A percentile compares a stretch with the other conserved stretches of the same genome.
phyloP scores from a whole-genome alignment of 1,140 invertebrate species.

The Cydia strobilella region DNA sequence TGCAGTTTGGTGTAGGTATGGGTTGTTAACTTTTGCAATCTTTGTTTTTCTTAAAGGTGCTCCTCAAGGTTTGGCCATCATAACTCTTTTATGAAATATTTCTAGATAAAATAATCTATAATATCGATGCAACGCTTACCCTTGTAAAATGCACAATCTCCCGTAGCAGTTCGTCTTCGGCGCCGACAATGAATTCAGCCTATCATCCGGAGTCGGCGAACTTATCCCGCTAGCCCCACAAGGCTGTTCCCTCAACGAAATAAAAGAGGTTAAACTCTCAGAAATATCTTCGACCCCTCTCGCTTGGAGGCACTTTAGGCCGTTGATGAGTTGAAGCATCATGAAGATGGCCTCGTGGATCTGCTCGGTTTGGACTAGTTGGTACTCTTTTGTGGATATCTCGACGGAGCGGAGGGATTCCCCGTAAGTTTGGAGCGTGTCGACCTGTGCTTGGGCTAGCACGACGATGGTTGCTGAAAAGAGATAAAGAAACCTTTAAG shows the following conservation, averaged over 20 bases:
- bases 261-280: slow-evolving; percentile 83
- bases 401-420: slow-evolving; percentile 79
- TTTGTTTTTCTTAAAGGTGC: no score
- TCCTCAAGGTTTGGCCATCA: no score
- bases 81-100: not conserved
- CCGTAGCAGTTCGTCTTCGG: slow-evolving; percentile 80
- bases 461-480: slow-evolving; percentile 87
- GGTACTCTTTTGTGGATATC: slow-evolving; percentile 76
- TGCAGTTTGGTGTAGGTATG: no score
- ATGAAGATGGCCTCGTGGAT: slow-evolving; percentile 83
- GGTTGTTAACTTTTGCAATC: no score
- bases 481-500: slow-evolving; percentile 38
- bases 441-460: slow-evolving; percentile 84
- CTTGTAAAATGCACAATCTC: slow-evolving; percentile 87
- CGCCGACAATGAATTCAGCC: slow-evolving; percentile 70
- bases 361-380: slow-evolving; percentile 65
- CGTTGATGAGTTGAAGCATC: slow-evolving; percentile 89
- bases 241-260: slow-evolving; percentile 81
- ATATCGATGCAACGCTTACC: slow-evolving; percentile 75
- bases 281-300: slow-evolving; percentile 90
- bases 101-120: slow-evolving; percentile 28
- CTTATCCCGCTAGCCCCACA: slow-evolving; percentile 56
- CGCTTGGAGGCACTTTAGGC: slow-evolving; percentile 90
- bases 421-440: slow-evolving; percentile 85
- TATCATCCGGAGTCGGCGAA: slow-evolving; percentile 73